Evolutionary conservation across 2,888 invertebrate genomes (phyloP).

Genomic region (Pardosa pseudoannulata): DNA sequence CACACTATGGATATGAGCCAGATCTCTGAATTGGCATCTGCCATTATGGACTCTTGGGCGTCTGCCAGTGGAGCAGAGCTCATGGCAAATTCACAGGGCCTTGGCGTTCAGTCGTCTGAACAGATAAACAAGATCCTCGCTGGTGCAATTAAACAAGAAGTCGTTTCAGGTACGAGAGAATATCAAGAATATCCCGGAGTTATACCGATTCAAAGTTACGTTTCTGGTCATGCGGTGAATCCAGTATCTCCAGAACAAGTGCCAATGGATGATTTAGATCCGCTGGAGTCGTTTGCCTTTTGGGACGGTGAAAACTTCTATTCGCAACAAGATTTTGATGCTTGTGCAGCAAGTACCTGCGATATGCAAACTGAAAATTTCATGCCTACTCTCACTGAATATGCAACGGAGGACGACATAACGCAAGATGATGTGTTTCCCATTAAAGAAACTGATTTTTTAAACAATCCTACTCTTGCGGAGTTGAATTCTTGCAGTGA

Average conservation of each 20-base stretch:
- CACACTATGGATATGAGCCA: constrained; percentile 66
- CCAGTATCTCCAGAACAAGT: constrained; percentile 33
- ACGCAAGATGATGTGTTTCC: constrained; percentile 59
- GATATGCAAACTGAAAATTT: constrained; percentile 29
- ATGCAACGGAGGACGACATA: constrained; percentile 48
- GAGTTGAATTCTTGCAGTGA: constrained; percentile 91
- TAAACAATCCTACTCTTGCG: constrained; percentile 83
- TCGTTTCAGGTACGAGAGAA: constrained; percentile 3
- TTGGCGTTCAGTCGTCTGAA: constrained; percentile 49
- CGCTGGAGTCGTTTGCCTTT: constrained; percentile 59
- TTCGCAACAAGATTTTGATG: constrained; percentile 27
- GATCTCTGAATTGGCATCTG: constrained; percentile 65
- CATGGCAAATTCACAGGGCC: constrained; percentile 32
- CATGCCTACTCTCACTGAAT: constrained; percentile 39
- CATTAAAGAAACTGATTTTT: constrained; percentile 44
- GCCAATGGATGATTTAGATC: constrained; percentile 69
- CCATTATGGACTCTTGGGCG: constrained; percentile 63
- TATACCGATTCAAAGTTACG: constrained; percentile 28
- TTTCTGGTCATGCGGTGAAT: constrained; percentile 41
- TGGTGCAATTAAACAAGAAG: constrained; percentile 50
- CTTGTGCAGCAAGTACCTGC: constrained; percentile 14
- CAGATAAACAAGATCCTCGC: constrained; percentile 42
- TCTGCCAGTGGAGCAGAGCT: constrained; percentile 50
- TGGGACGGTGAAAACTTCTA: constrained; percentile 70
- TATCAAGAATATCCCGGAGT: constrained; percentile 26